Conservation (phyloP, 2,797 vertebrate genomes). For the Sebastolobus altivelis region DNA sequence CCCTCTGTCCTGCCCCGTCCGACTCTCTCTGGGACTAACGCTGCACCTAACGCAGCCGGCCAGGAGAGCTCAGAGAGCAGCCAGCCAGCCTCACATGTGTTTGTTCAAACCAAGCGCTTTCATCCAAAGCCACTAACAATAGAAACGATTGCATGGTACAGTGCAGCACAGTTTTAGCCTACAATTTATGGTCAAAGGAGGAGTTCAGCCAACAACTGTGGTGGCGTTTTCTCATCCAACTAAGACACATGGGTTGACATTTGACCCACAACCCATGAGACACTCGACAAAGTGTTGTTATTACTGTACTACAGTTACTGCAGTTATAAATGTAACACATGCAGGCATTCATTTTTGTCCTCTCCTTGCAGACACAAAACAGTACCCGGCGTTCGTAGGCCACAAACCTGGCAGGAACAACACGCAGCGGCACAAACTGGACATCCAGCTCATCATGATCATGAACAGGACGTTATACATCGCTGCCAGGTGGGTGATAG, state of each 20-base stretch:
- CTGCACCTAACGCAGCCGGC: constrained; percentile 35
- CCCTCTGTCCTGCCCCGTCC: constrained; percentile 41
- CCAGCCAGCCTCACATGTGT: constrained; percentile 32
- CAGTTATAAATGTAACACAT: background rate
- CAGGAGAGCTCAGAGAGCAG: constrained; percentile 12
- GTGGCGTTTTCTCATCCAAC: constrained; percentile 39
- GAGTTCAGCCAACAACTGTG: constrained; percentile 45
- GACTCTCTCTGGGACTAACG: constrained; percentile 46
- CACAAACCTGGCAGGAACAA: constrained; percentile 98
- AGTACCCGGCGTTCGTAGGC: constrained; percentile 98
- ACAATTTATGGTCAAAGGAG: constrained; percentile 55
- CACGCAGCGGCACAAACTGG: constrained; percentile 96
- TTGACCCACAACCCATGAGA: constrained; percentile 27
- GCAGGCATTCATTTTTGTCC: constrained; percentile 2
- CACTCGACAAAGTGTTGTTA: constrained; percentile 13
- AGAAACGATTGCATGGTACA: constrained; percentile 53
- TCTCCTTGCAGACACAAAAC: constrained; percentile 92
- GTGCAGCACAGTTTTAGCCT: constrained; percentile 49
- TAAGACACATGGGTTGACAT: constrained; percentile 32
- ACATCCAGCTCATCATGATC: constrained; percentile 96
- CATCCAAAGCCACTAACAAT: constrained; percentile 71
- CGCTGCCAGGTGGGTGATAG: constrained; percentile 91
- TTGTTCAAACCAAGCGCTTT: constrained; percentile 68
- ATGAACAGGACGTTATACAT: constrained; percentile 97
- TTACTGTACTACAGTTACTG: background rate